Base-by-base conservation (phyloP, 2,113 vertebrate species). In the Actenoides lindsayi region DNA sequence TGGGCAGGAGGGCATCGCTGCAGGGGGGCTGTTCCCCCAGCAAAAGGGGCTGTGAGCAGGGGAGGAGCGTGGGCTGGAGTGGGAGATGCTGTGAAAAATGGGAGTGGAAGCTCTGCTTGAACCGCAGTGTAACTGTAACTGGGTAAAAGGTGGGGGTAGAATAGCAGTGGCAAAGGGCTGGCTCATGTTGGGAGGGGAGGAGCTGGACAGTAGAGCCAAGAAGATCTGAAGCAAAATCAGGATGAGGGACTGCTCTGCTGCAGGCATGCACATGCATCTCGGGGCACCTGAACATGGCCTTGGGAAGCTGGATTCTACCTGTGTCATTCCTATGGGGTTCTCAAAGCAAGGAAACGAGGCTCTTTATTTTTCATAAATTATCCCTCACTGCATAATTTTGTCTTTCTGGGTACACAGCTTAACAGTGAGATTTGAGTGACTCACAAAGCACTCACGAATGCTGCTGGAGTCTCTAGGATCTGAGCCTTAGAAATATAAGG, bases 211-310 rank as follows among this genome's bases (percentile, higher is more conserved):
- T 1, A 21, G 67, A 50, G 39, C n/a, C 63, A 23, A 50, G 59
- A 28, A 78, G 71, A 68, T 19, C 37, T 64, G 33, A 25, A 79
- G 74, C 60, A n/a, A 28, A 31, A 10, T 0, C 1, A 2, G 21
- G 51, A 9, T 11, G 37, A 71, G 28, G 16, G 9, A 8, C 24
- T 64, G 57, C 21, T 35, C 25, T 3, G 0, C 3, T 64, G 28
- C 33, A 54, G n/a, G 16, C 11, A 18, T 53, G 27, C 50, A 7
- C 0, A 0, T 4, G 4, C 6, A 5, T 20, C 42, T 42, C 10
- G 7, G 19, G 37, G 27, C 23, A 11, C 10, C 31, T 39, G 23
- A 60, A 12, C 5, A 1, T 17, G 62, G 25, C 20, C 74, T 59
- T 73, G 75, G 28, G 48, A 73, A 35, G 48, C 31, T 79, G 70